These are phyloP conservation scores for Mystacides longicornis DNA, from an alignment of 2,888 invertebrate genomes.

Conservation along the genomic window DNA sequence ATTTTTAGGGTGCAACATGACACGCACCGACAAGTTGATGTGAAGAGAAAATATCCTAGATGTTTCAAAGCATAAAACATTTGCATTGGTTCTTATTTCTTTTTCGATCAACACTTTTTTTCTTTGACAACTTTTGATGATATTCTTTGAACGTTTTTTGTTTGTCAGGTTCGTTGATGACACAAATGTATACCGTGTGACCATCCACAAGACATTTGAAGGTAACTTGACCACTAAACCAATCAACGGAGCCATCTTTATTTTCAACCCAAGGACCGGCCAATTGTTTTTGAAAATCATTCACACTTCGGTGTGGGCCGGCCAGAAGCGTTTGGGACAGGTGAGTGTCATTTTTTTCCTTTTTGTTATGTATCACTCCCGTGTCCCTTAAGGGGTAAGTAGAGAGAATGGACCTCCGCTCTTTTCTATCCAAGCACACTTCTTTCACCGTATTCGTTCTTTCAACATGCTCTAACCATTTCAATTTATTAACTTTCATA, in stretches of 20 bases:
- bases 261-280: conserved; percentile 98
- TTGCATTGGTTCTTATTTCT: background rate
- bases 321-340: conserved; percentile 98
- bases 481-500: too few species aligned
- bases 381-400: too few species aligned
- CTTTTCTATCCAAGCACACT: too few species aligned
- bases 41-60: too few species aligned
- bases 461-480: too few species aligned
- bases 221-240: conserved; percentile 99
- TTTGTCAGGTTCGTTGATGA: conserved; percentile 87
- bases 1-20: too few species aligned
- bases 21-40: too few species aligned
- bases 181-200: conserved; percentile 98
- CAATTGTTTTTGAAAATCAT: conserved; percentile 99
- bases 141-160: too few species aligned
- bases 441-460: too few species aligned
- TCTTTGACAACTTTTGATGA: background rate
- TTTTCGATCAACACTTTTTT: background rate
- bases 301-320: conserved; percentile 99
- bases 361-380: background rate
- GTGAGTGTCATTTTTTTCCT: conserved; percentile 32
- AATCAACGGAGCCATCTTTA: conserved; percentile 99
- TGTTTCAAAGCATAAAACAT: too few species aligned
- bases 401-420: too few species aligned
- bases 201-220: conserved; percentile 99